Evolutionary conservation across 2,113 vertebrate genomes (phyloP), one percentile per base, ranked within the genome.

Genomic region (Trogon melanurus): DNA sequence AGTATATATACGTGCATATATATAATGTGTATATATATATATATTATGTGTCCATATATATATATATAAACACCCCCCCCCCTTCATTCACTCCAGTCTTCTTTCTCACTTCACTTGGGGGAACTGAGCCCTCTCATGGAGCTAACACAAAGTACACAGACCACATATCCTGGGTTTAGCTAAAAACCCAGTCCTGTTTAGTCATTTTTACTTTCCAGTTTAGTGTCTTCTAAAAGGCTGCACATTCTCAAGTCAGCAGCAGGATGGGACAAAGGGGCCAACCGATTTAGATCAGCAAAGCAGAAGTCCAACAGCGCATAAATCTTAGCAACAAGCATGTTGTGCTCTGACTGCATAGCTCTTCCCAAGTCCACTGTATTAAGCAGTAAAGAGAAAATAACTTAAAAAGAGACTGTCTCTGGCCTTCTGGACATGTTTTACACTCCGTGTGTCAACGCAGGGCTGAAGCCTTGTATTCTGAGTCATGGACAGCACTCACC

Each of bases 381-480:
- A 85, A 58, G 16, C 10, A 74, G n/a, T 16, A 41, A 67, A 73
- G 27, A 58, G 30, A 84, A 95, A 95, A 69, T 34, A 64, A 79
- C 22, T 36, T n/a, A 10, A 65, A 58, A 82, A 70, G 48, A 56
- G 27, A 34, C 26, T n/a, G 23, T 30, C 67, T 85, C 7, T 60
- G 38, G 66, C 38, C 34, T 67, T 67, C 44, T 44, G 45, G 9
- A 10, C 1, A 0, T 57, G 50, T 34, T 83, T 83, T 64, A 86
- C 8, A 22, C 19, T 6, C 6, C 16, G 12, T 2, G 0, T 38
- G 26, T 78, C 3, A 3, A 45, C 0, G 1, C 15, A 58, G 56
- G 16, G 54, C 75, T 48, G 56, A 79, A 73, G 67, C 41, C 53
- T 67, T 8, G 2, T 38, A 62, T 23, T 41, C 50, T 18, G 41